These are phyloP conservation scores for Oscheius sp. DNA, from an alignment of 2,888 invertebrate species.

Conservation along the genomic window DNA sequence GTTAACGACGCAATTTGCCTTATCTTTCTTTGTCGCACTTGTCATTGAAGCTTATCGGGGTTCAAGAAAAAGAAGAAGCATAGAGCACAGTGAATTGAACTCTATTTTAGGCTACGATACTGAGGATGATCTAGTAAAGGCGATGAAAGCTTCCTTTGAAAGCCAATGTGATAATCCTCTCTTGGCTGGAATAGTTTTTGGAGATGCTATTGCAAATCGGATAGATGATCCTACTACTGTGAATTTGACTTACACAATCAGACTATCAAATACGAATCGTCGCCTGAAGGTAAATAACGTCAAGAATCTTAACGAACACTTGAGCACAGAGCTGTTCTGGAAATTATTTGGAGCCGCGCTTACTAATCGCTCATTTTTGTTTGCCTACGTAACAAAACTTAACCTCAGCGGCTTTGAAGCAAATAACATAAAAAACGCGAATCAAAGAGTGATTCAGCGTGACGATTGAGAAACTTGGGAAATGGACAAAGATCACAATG, in stretches of 20 bases:
- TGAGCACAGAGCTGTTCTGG: not conserved
- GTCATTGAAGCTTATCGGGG: not conserved
- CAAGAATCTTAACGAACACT: not conserved
- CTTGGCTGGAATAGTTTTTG: constrained; percentile 62
- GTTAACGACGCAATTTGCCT: constrained; percentile 4
- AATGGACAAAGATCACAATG: not conserved
- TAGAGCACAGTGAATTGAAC: not conserved
- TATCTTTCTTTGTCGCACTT: constrained; percentile 9
- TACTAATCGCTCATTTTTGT: not conserved
- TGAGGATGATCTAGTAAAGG: constrained; percentile 71
- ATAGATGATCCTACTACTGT: constrained; percentile 4
- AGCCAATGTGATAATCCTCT: constrained; percentile 59
- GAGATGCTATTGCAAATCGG: constrained; percentile 45
- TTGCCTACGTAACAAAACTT: not conserved
- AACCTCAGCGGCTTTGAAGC: not conserved
- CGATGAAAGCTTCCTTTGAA: constrained; percentile 61
- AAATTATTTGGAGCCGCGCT: not conserved
- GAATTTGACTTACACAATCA: constrained; percentile 57
- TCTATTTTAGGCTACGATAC: constrained; percentile 66
- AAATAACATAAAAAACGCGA: constrained; percentile 6
- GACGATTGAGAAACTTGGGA: constrained; percentile 1
- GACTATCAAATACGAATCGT: constrained; percentile 60
- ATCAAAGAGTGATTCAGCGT: not conserved
- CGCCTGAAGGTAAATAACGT: constrained; percentile 59
- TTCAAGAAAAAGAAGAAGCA: not conserved